phyloP scores from a whole-genome alignment of 1,140 invertebrate species.

The Papilio aristodemus region DNA sequence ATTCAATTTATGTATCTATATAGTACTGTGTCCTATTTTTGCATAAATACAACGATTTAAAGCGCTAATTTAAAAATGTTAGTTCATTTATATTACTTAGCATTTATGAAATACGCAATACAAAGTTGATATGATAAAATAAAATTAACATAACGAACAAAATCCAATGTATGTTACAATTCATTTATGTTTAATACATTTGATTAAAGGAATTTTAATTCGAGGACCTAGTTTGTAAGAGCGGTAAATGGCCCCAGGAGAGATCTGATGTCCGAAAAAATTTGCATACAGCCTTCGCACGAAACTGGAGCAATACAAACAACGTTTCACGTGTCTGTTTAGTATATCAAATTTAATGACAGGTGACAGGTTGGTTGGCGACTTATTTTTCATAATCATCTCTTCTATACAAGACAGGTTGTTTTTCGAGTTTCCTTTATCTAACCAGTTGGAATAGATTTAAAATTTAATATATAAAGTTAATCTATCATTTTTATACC shows the following conservation, averaged over 20 bases:
- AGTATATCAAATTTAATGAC: slow-evolving; percentile 35
- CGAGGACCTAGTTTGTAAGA: slow-evolving; percentile 45
- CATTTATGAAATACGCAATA: not conserved
- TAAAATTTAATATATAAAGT: no score
- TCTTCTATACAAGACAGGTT: slow-evolving; percentile 11
- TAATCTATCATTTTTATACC: no score
- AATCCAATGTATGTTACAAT: slow-evolving; percentile 48
- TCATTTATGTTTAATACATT: slow-evolving; percentile 65
- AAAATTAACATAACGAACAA: not conserved
- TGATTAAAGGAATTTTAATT: slow-evolving; percentile 50
- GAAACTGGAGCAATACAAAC: slow-evolving; percentile 46
- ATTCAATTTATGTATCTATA: no score
- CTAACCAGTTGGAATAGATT: not conserved
- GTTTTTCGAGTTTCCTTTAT: slow-evolving; percentile 10
- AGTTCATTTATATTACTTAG: not conserved
- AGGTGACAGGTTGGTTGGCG: slow-evolving; percentile 25
- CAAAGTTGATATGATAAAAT: slow-evolving; percentile 1
- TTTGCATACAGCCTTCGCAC: slow-evolving; percentile 60
- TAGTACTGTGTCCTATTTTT: no score
- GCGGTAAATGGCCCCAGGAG: slow-evolving; percentile 38
- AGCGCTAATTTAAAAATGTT: not conserved
- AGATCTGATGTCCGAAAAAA: slow-evolving; percentile 55
- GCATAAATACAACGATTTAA: not conserved
- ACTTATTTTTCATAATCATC: slow-evolving; percentile 30
- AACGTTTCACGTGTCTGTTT: slow-evolving; percentile 37